A percentile compares a stretch with the other conserved stretches of the same genome.
phyloP scores from a whole-genome alignment of 2,113 vertebrate species.

The Myanophis thanlyinensis region DNA sequence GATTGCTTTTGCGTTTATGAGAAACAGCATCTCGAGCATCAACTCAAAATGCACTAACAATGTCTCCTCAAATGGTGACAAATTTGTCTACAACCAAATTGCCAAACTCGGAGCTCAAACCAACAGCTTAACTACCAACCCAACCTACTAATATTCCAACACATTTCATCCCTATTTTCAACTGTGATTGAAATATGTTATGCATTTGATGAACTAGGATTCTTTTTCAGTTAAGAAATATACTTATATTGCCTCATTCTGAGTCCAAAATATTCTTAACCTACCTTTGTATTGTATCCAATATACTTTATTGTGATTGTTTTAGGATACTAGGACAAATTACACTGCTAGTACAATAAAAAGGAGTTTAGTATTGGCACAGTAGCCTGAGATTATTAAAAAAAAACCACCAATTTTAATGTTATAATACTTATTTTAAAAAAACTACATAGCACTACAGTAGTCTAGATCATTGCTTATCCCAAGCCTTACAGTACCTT shows the following conservation, averaged over 20 bases:
- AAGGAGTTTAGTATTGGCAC: background rate
- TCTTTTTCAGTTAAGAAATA: background rate
- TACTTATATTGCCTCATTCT: background rate
- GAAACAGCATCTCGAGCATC: constrained; percentile 72
- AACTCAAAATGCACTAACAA: too few relatives aligned
- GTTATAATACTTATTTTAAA: background rate
- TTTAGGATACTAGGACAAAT: background rate
- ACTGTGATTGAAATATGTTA: background rate
- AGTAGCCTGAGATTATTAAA: background rate
- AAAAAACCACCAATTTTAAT: background rate
- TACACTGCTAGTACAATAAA: background rate
- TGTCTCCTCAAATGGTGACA: too few relatives aligned
- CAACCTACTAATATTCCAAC: too few relatives aligned
- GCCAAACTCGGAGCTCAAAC: too few relatives aligned
- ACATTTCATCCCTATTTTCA: background rate
- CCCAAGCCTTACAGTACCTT: background rate
- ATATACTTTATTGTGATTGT: background rate
- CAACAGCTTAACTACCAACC: too few relatives aligned
- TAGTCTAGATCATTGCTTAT: background rate
- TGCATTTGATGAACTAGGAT: background rate
- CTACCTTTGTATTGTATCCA: background rate
- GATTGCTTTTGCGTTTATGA: constrained; percentile 63
- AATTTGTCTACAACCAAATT: too few relatives aligned
- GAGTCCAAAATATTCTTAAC: background rate
- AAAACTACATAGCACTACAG: background rate